These are phyloP conservation scores for Eupithecia centaureata DNA, from an alignment of 2,888 invertebrate species.

Conservation along the genomic window DNA sequence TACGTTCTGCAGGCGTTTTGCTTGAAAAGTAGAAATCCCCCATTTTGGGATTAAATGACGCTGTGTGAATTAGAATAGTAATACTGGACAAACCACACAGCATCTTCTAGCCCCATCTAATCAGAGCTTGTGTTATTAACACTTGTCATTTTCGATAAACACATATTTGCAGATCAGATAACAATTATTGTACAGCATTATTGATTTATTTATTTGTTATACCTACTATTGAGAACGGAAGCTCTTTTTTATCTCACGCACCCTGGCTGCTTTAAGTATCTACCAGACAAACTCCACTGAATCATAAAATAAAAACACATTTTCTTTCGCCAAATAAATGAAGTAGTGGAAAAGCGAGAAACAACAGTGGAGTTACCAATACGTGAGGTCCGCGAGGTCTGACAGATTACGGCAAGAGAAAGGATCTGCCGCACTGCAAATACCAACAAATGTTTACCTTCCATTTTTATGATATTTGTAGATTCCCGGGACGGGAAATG, in stretches of 20 bases:
- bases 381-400: slow-evolving; percentile 71
- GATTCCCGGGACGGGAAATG: slow-evolving; percentile 58
- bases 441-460: slow-evolving; percentile 75
- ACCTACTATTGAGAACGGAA: no score
- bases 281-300: background rate
- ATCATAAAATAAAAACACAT: background rate
- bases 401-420: slow-evolving; percentile 76
- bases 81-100: no score
- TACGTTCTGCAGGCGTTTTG: no score
- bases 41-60: no score
- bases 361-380: slow-evolving; percentile 67
- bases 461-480: slow-evolving; percentile 78
- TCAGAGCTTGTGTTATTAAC: no score
- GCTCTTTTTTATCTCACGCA: background rate
- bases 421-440: slow-evolving; percentile 73
- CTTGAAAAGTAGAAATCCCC: no score
- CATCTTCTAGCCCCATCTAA: no score
- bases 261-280: background rate
- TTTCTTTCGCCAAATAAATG: background rate
- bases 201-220: no score
- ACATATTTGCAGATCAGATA: no score
- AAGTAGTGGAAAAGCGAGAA: slow-evolving; percentile 60
- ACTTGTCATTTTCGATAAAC: no score
- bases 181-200: no score
- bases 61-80: no score